Evolutionary conservation across 2,888 invertebrate species (phyloP).

Genomic region (Smittia aterrima): DNA sequence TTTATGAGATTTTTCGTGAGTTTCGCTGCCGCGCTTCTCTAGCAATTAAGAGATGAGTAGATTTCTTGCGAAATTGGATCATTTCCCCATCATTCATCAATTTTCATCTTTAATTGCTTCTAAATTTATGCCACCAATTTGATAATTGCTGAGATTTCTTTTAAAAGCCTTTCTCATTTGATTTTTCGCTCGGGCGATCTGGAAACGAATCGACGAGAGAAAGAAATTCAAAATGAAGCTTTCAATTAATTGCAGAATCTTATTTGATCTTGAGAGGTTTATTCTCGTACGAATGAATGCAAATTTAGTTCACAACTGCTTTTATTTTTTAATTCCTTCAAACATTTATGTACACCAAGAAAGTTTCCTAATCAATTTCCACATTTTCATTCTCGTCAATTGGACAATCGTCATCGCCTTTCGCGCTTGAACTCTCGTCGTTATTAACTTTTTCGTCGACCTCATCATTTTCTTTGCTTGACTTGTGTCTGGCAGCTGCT

Average conservation of each 20-base stretch:
- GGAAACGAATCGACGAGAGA: conserved; percentile 3
- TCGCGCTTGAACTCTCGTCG: conserved; percentile 15
- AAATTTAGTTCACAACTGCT: neutral
- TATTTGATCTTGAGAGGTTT: conserved; percentile 4
- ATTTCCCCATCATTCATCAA: conserved; percentile 8
- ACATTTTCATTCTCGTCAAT: conserved; percentile 52
- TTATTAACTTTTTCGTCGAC: conserved; percentile 41
- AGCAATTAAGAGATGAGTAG: conserved; percentile 13
- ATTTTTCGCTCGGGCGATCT: neutral
- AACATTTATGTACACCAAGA: neutral
- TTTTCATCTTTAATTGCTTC: conserved; percentile 12
- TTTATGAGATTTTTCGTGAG: conserved; percentile 13
- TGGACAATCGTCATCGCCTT: conserved; percentile 45
- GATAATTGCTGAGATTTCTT: conserved; percentile 8
- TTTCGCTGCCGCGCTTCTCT: neutral
- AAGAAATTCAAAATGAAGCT: neutral
- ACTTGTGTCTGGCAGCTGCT: neutral
- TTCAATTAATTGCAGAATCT: conserved; percentile 16
- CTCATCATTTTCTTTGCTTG: conserved; percentile 43
- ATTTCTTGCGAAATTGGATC: conserved; percentile 14
- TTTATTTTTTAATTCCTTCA: conserved; percentile 12
- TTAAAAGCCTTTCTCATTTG: neutral
- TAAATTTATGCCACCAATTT: conserved; percentile 13
- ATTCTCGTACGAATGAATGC: neutral
- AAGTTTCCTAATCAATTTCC: conserved; percentile 51